Conservation (phyloP, 2,113 vertebrate species). For the Pelecanoides urinatrix region DNA sequence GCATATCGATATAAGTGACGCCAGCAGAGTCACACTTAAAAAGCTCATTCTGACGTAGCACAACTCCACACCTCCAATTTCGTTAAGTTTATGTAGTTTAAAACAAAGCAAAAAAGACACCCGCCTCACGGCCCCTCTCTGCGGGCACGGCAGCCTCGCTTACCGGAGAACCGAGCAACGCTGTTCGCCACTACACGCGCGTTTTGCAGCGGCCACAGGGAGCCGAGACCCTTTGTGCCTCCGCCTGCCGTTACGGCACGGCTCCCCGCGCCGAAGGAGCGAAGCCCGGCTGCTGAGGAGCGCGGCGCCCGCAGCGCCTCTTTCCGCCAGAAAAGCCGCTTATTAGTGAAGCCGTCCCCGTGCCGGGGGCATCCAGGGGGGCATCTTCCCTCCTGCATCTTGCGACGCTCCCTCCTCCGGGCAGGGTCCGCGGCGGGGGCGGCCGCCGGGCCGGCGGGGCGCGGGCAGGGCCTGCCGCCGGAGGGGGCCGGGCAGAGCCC, state of each 20-base stretch:
- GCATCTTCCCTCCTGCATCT: too few relatives aligned
- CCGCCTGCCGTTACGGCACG: background rate
- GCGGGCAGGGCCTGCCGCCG: too few relatives aligned
- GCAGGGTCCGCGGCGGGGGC: too few relatives aligned
- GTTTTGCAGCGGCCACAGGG: background rate
- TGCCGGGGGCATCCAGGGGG: background rate
- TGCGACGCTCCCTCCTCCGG: too few relatives aligned
- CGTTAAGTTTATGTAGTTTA: fast-evolving
- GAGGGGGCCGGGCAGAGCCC: too few relatives aligned
- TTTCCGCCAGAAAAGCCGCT: too few relatives aligned
- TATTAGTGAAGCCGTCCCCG: fast-evolving
- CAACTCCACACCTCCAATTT: background rate
- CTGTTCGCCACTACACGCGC: fast-evolving
- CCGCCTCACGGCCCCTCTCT: background rate
- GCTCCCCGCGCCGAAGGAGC: background rate
- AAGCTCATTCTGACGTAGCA: fast-evolving
- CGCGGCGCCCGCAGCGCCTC: background rate
- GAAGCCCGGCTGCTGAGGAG: background rate
- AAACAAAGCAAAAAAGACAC: too few relatives aligned
- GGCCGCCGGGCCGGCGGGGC: too few relatives aligned
- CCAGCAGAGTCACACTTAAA: background rate
- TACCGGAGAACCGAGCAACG: background rate
- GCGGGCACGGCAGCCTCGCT: background rate
- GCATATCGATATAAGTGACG: fast-evolving
- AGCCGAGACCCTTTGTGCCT: background rate